phyloP scores from a whole-genome alignment of 2,888 invertebrate genomes.

The Erebia epiphron region DNA sequence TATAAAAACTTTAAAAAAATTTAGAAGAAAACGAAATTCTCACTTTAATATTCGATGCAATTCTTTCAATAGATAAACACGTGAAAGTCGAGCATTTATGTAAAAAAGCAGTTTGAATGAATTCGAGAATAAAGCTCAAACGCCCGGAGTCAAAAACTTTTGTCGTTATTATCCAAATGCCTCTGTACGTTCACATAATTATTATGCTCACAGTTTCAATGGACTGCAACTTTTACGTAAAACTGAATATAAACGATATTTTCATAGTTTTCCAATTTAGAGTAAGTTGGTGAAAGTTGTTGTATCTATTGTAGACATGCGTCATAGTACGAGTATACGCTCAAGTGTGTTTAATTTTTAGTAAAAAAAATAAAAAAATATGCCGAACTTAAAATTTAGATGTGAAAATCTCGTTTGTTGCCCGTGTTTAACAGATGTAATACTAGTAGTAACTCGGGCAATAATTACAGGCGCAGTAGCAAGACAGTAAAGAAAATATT shows the following conservation, averaged over 20 bases:
- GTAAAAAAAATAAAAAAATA: no score
- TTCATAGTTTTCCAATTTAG: constrained; percentile 8
- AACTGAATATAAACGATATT: not conserved
- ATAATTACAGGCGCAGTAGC: no score
- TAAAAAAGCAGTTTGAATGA: constrained; percentile 35
- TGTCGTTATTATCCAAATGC: constrained; percentile 36
- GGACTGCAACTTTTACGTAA: constrained; percentile 23
- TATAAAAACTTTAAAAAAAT: not conserved
- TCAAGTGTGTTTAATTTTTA: no score
- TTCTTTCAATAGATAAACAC: constrained; percentile 30
- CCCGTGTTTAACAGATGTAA: no score
- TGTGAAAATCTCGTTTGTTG: no score
- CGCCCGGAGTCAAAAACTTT: constrained; percentile 35
- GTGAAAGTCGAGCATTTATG: constrained; percentile 32
- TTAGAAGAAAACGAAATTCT: not conserved
- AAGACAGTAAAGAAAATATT: no score
- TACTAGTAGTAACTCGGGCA: no score
- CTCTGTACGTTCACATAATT: constrained; percentile 35
- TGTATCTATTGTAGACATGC: not conserved
- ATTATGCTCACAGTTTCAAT: constrained; percentile 26
- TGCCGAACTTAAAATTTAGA: no score
- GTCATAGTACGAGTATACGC: not conserved
- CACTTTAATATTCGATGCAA: not conserved
- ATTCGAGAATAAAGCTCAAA: constrained; percentile 35
- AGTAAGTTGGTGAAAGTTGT: not conserved